Percentiles rank a stretch among this genome's conserved stretches.
Conservation (phyloP, 2,888 invertebrate genomes). For the Cyaniris semiargus region DNA sequence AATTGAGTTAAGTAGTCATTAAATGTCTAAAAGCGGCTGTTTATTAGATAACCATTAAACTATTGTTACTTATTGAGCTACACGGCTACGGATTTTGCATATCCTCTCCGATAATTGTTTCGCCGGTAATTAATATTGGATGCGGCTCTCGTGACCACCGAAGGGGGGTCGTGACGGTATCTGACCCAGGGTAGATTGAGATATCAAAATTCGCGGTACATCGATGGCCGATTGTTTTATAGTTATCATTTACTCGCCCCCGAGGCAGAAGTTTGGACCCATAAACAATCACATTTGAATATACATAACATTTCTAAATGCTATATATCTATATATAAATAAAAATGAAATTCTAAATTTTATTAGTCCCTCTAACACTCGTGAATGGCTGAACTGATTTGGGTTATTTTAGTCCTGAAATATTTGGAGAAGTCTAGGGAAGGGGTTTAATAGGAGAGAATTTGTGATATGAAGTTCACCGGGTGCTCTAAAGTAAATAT, state of each 20-base stretch:
- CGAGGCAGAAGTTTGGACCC: constrained; percentile 41
- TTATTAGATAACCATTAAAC: background rate
- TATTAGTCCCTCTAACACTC: too few relatives aligned
- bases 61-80: background rate
- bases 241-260: constrained; percentile 59
- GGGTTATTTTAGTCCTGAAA: too few relatives aligned
- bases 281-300: background rate
- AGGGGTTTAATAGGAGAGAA: too few relatives aligned
- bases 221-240: constrained; percentile 66
- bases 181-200: constrained; percentile 75
- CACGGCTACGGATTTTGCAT: constrained; percentile 40
- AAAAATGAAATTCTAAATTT: background rate
- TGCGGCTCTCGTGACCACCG: constrained; percentile 72
- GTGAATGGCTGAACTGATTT: too few relatives aligned
- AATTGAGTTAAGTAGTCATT: background rate
- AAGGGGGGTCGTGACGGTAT: constrained; percentile 78
- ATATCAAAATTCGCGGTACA: constrained; percentile 76
- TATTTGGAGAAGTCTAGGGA: too few relatives aligned
- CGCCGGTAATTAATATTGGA: constrained; percentile 54
- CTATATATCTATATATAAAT: background rate
- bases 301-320: background rate
- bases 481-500: too few relatives aligned
- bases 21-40: background rate
- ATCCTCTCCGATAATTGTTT: constrained; percentile 66
- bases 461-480: too few relatives aligned